Conservation (phyloP, 2,888 invertebrate species). For the Brachynemurus nebulosus region DNA sequence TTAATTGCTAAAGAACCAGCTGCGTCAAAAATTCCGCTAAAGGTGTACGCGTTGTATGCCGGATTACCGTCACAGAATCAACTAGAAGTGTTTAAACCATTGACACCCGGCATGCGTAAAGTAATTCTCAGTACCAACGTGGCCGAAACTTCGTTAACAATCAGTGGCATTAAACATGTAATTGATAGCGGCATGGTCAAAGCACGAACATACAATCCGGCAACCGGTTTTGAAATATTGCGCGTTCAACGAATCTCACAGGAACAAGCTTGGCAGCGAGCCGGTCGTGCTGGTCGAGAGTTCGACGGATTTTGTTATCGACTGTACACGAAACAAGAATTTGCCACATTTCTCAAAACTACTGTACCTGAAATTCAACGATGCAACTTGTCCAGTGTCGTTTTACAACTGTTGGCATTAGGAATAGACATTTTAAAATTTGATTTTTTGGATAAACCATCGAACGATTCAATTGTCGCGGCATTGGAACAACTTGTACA, state of each 20-base stretch:
- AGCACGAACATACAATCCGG: constrained; percentile 65
- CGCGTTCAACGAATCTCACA: constrained; percentile 72
- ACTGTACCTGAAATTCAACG: constrained; percentile 79
- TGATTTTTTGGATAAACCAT: constrained; percentile 83
- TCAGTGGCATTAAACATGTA: constrained; percentile 80
- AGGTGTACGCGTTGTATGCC: constrained; percentile 81
- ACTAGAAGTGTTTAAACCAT: constrained; percentile 67
- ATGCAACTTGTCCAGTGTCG: constrained; percentile 49
- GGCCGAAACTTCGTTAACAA: constrained; percentile 95
- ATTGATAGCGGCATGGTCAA: constrained; percentile 90
- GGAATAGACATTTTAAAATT: constrained; percentile 71
- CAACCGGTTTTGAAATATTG: constrained; percentile 70
- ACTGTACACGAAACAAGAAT: constrained; percentile 67
- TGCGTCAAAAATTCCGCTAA: constrained; percentile 48
- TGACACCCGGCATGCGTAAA: constrained; percentile 66
- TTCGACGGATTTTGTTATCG: constrained; percentile 76
- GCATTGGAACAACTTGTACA: constrained; percentile 51
- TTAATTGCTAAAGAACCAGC: constrained; percentile 52
- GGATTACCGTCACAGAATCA: constrained; percentile 78
- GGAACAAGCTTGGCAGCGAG: constrained; percentile 87
- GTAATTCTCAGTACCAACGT: constrained; percentile 93
- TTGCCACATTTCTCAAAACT: constrained; percentile 52
- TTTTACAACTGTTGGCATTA: constrained; percentile 71
- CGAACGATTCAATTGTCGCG: constrained; percentile 49
- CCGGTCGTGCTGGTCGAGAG: constrained; percentile 85